A percentile compares a stretch with the other conserved stretches of the same genome.
Conservation (phyloP, 2,888 invertebrate genomes). For the Drosophila anomelani region DNA sequence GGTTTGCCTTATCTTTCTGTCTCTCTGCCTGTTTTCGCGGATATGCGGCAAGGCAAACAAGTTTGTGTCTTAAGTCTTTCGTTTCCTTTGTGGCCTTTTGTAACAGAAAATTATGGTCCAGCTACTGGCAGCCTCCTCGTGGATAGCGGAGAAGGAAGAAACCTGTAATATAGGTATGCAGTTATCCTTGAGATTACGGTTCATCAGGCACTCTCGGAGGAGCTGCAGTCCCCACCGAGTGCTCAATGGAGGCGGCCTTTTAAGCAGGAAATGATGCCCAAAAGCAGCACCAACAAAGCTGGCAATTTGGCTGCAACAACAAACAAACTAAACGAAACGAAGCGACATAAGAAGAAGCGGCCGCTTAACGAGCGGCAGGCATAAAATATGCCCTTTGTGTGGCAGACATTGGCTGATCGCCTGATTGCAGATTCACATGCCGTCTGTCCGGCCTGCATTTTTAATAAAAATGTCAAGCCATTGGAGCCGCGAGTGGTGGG, state of each 20-base stretch:
- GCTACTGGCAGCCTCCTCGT: conserved; percentile 20
- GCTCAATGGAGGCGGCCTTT: conserved; percentile 30
- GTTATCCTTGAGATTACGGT: conserved; percentile 71
- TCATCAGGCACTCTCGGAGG: conserved; percentile 37
- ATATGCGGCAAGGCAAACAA: conserved; percentile 44
- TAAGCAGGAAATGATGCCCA: conserved; percentile 71
- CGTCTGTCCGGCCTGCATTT: conserved; percentile 45
- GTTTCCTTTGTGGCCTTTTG: conserved; percentile 50
- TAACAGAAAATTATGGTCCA: conserved; percentile 43
- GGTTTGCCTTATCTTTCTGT: neutral
- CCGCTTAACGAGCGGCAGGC: conserved; percentile 70
- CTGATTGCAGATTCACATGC: conserved; percentile 31
- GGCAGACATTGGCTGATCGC: conserved; percentile 46
- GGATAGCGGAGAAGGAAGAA: conserved; percentile 9
- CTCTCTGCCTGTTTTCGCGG: conserved; percentile 14
- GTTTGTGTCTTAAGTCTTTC: conserved; percentile 50
- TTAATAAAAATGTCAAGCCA: conserved; percentile 76
- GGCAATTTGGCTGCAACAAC: conserved; percentile 45
- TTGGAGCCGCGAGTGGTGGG: conserved; percentile 9
- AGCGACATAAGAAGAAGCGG: conserved; percentile 18
- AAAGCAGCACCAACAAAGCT: conserved; percentile 43
- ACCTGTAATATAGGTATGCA: conserved; percentile 52
- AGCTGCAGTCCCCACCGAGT: conserved; percentile 10
- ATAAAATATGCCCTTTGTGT: conserved; percentile 73
- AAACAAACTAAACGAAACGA: conserved; percentile 19